A percentile compares a stretch with the other conserved stretches of the same genome.
Evolutionary conservation across 2,797 vertebrate species (phyloP).

Genomic region (Vireo griseus): DNA sequence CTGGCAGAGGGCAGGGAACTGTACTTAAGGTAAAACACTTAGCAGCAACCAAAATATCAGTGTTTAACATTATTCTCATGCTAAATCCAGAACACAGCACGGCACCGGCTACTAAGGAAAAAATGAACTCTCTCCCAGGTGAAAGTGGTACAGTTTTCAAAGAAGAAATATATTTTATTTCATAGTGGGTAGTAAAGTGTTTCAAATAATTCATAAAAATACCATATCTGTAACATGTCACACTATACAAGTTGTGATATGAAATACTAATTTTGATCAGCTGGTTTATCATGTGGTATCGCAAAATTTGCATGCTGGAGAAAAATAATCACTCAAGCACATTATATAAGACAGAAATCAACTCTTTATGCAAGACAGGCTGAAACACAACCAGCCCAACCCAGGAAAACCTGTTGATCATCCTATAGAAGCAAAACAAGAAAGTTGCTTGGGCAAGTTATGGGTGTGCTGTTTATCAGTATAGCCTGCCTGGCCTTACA

Average conservation of each 20-base stretch:
- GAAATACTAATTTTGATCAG: neutral
- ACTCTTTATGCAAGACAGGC: neutral
- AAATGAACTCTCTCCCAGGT: neutral
- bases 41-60: neutral
- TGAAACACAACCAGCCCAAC: neutral
- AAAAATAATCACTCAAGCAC: neutral
- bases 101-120: neutral
- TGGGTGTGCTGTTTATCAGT: constrained; percentile 14
- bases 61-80: neutral
- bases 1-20: neutral
- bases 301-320: neutral
- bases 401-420: constrained; percentile 18
- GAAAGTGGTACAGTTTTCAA: neutral
- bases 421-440: neutral
- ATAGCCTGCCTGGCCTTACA: neutral
- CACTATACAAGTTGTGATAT: neutral
- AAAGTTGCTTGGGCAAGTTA: constrained; percentile 7
- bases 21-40: neutral
- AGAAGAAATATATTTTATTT: neutral
- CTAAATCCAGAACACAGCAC: neutral
- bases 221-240: neutral
- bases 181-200: neutral
- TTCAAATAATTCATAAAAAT: neutral
- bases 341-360: neutral
- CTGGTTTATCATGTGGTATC: neutral